Evolutionary conservation across 1,140 invertebrate genomes (phyloP), one percentile per base, ranked within the genome.

Genomic region (Nautilus pompilius): DNA sequence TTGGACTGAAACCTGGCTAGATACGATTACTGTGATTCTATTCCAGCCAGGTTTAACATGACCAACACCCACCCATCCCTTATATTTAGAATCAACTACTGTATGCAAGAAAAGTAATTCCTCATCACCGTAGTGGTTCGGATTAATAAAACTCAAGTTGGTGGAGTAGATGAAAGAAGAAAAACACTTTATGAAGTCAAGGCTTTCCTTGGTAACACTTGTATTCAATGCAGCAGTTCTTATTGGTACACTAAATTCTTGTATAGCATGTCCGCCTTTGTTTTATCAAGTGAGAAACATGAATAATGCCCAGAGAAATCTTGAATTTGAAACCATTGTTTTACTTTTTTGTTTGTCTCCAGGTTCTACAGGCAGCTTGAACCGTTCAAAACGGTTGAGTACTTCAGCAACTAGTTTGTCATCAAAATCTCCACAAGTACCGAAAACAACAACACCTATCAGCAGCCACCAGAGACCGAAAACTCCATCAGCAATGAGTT

Each of bases 311-410:
- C 20, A 58, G 15, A 22, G 15, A 36, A 55, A 29, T 20, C 15
- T 28, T 32, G 32, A 33, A 55, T 20, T 24, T 28, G 29, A n/a
- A 15, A 28, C 17, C 32, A 4, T 15, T 55, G 32, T 36, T 62
- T 36, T 28, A 41, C 3, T n/a, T 51, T 36, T 32, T 41, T 65
- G 58, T 58, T 32, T 51, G 26, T 30, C 34, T 51, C 3, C 59
- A 73, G 74, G 74, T 33, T 76, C 74, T 22, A 76, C 71, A n/a
- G 74, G 74, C 32, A 76, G 69, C 60, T 54, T 76, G 26, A 67
- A 62, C 36, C 57, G 72, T 30, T 59, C 62, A 13, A 74, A 74
- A 45, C 63, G 72, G 24, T 62, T 74, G 8, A 71, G 69, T 60
- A 69, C 62, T 15, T 74, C 72, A 24, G 69, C 72, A 10, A 66